A percentile compares a stretch with the other conserved stretches of the same genome.
These are phyloP conservation scores for Coregonus clupeaformis DNA, from an alignment of 2,113 vertebrate species.

Conservation along the genomic window DNA sequence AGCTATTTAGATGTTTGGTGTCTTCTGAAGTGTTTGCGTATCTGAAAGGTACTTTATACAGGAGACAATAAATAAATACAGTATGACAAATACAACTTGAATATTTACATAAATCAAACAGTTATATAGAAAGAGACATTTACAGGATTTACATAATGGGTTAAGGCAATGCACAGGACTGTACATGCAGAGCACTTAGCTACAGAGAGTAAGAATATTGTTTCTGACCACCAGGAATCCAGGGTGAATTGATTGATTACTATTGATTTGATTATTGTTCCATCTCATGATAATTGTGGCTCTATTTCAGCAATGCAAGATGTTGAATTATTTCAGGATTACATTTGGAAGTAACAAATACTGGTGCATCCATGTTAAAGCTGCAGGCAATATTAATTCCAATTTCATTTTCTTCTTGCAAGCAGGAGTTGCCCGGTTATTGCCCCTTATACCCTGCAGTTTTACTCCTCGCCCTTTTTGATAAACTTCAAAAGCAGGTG, in stretches of 20 bases:
- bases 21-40: slow-evolving; percentile 25
- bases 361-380: too few species aligned
- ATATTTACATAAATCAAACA: slow-evolving; percentile 1
- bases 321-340: too few species aligned
- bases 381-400: background rate
- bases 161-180: slow-evolving; percentile 3
- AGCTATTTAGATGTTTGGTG: slow-evolving; percentile 16
- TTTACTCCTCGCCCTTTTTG: slow-evolving; percentile 5
- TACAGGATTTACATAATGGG: slow-evolving; percentile 13
- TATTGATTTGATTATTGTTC: background rate
- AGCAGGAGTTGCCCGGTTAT: background rate
- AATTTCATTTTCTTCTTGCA: background rate
- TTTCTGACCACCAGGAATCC: background rate
- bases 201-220: background rate
- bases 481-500: slow-evolving; percentile 39
- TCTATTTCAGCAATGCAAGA: too few species aligned
- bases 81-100: slow-evolving; percentile 4
- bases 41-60: slow-evolving; percentile 31
- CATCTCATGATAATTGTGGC: background rate
- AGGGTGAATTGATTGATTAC: background rate
- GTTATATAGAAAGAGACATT: slow-evolving; percentile 16
- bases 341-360: too few species aligned
- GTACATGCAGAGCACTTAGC: slow-evolving; percentile 4
- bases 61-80: slow-evolving; percentile 34
- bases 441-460: background rate